These are phyloP conservation scores for Pteruthius melanotis DNA, from an alignment of 2,113 vertebrate genomes.

Conservation along the genomic window DNA sequence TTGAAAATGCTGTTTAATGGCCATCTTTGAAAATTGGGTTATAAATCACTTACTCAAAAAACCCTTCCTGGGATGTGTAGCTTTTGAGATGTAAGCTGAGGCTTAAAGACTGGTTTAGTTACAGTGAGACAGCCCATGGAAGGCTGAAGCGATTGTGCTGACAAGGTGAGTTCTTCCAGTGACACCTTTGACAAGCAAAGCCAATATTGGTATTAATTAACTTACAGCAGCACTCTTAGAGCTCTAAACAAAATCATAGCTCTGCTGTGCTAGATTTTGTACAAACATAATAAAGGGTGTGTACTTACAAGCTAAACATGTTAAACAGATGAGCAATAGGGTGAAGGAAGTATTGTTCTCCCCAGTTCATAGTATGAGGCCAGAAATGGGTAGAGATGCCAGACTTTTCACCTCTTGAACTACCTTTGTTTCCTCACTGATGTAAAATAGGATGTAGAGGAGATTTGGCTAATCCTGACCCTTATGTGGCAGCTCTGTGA, in stretches of 20 bases:
- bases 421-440: background rate
- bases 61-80: background rate
- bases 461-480: background rate
- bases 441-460: background rate
- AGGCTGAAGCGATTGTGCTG: background rate
- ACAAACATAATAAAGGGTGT: background rate
- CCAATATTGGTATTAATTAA: background rate
- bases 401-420: background rate
- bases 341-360: background rate
- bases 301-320: background rate
- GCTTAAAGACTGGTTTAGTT: background rate
- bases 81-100: background rate
- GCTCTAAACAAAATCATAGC: background rate
- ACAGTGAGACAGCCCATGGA: background rate
- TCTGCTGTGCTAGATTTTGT: background rate
- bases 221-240: background rate
- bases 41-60: slow-evolving; percentile 38
- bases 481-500: background rate
- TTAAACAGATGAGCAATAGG: background rate
- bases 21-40: slow-evolving; percentile 22
- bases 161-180: background rate
- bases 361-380: background rate
- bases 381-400: background rate
- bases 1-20: slow-evolving; percentile 48
- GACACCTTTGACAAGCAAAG: background rate